phyloP scores from a whole-genome alignment of 2,113 vertebrate genomes.

The Larimichthys polyactis region DNA sequence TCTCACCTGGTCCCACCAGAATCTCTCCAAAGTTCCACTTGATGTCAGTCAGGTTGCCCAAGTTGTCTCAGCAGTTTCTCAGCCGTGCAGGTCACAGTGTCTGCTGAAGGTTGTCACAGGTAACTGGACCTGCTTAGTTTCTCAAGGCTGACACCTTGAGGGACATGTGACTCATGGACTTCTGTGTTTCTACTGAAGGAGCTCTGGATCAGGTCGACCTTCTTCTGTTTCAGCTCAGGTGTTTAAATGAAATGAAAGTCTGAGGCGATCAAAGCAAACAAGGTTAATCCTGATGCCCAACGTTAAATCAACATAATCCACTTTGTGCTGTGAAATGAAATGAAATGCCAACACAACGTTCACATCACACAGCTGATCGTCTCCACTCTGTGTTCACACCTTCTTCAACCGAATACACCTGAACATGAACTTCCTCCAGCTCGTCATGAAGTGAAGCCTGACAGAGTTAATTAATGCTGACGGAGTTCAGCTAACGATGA shows the following conservation, averaged over 20 bases:
- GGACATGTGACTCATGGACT: not conserved
- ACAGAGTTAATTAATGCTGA: not conserved
- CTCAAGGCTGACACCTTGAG: too few relatives aligned
- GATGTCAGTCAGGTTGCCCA: conserved; percentile 89
- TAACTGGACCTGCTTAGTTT: too few relatives aligned
- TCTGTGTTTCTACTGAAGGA: not conserved
- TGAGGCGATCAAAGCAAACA: not conserved
- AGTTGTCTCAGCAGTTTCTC: conserved; percentile 84
- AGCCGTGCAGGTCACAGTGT: too few relatives aligned
- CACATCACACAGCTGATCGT: not conserved
- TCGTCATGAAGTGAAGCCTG: too few relatives aligned
- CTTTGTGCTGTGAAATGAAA: conserved; percentile 15
- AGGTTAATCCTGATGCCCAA: conserved; percentile 4
- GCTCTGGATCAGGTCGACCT: not conserved
- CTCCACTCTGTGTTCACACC: not conserved
- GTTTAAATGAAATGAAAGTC: conserved; percentile 21
- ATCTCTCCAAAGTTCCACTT: conserved; percentile 99
- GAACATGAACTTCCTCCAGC: not conserved
- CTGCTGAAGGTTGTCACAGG: too few relatives aligned
- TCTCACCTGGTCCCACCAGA: conserved; percentile 89
- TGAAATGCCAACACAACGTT: not conserved
- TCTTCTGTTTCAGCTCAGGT: not conserved
- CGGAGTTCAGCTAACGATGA: not conserved
- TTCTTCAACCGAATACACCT: too few relatives aligned
- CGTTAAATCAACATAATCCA: conserved; percentile 3